Conservation (phyloP, 2,888 invertebrate species). For the Metallyticus violacea region DNA sequence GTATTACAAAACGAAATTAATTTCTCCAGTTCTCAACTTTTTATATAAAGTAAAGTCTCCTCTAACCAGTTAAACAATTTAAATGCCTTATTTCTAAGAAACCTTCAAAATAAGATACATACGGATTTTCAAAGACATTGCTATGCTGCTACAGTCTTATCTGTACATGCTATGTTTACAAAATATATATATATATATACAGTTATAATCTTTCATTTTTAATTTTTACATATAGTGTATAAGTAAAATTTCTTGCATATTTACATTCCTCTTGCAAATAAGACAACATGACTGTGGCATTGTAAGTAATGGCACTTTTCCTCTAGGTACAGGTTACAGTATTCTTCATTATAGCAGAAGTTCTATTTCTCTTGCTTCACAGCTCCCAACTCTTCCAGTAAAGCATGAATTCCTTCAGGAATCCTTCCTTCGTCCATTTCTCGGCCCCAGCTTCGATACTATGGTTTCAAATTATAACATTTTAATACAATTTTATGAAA, state of each 20-base stretch:
- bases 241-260: neutral
- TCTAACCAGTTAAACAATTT: too few relatives aligned
- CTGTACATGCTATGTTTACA: neutral
- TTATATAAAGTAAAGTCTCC: too few relatives aligned
- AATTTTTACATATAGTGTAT: neutral
- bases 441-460: conserved; percentile 78
- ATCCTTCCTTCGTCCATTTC: conserved; percentile 78
- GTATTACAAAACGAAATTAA: too few relatives aligned
- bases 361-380: conserved; percentile 60
- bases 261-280: neutral
- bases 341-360: neutral
- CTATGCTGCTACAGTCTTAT: too few relatives aligned
- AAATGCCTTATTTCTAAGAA: too few relatives aligned
- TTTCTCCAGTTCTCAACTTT: too few relatives aligned
- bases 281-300: neutral
- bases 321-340: neutral
- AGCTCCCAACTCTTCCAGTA: conserved; percentile 71
- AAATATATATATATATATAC: neutral
- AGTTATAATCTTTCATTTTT: neutral
- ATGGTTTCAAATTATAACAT: conserved; percentile 44
- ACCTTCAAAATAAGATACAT: too few relatives aligned
- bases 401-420: conserved; percentile 73
- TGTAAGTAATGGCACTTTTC: neutral
- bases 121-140: too few relatives aligned
- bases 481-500: too few relatives aligned